Evolutionary conservation across 2,888 invertebrate genomes (phyloP).

Genomic region (Barypeithes pellucidus): DNA sequence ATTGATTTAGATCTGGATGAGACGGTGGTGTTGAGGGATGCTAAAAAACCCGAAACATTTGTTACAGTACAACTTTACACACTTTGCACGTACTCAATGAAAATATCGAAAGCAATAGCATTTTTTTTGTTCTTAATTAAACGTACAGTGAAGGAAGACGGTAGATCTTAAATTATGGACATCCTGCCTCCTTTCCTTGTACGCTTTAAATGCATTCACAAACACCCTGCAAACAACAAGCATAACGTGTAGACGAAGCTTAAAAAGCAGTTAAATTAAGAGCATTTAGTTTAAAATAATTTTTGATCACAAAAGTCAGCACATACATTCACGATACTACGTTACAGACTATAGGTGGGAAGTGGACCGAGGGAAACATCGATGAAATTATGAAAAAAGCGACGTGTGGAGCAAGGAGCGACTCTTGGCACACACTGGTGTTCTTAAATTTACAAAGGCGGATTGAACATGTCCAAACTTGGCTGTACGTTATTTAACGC

Average conservation of each 20-base stretch:
- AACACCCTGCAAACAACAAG: constrained; percentile 39
- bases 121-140: constrained; percentile 20
- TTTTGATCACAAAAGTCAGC: constrained; percentile 43
- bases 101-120: constrained; percentile 48
- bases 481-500: too few relatives aligned
- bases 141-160: too few relatives aligned
- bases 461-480: not conserved
- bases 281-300: constrained; percentile 37
- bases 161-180: too few relatives aligned
- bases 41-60: constrained; percentile 75
- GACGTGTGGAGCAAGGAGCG: constrained; percentile 62
- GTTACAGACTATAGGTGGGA: constrained; percentile 54
- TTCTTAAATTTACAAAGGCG: constrained; percentile 44
- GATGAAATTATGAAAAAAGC: constrained; percentile 55
- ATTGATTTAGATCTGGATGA: constrained; percentile 81
- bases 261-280: constrained; percentile 33
- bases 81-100: constrained; percentile 52
- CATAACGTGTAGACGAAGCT: constrained; percentile 15
- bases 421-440: constrained; percentile 70
- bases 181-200: too few relatives aligned
- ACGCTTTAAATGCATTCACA: constrained; percentile 35
- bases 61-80: constrained; percentile 60
- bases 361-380: constrained; percentile 47
- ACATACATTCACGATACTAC: constrained; percentile 61
- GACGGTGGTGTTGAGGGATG: constrained; percentile 83